A percentile compares a stretch with the other conserved stretches of the same genome.
Conservation (phyloP, 2,888 invertebrate species). For the Ennomos quercinarius region DNA sequence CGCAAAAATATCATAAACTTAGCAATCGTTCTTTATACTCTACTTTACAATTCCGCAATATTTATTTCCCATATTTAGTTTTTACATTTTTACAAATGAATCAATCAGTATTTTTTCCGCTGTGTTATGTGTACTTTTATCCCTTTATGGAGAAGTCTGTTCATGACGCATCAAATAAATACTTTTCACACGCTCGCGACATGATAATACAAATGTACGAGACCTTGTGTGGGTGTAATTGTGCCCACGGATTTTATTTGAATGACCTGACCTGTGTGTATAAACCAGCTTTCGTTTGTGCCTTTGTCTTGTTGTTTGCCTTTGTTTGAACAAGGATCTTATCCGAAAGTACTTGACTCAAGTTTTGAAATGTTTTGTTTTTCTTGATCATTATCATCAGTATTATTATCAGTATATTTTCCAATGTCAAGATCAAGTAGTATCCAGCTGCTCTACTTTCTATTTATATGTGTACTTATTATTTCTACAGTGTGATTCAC, state of each 20-base stretch:
- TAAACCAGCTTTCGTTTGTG: slow-evolving; percentile 4
- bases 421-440: too few species aligned
- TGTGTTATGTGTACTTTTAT: slow-evolving; percentile 4
- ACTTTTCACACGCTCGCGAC: slow-evolving; percentile 36
- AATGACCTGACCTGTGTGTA: slow-evolving; percentile 62
- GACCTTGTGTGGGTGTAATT: slow-evolving; percentile 44
- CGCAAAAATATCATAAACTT: too few species aligned
- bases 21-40: too few species aligned
- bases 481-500: too few species aligned
- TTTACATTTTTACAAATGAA: not conserved
- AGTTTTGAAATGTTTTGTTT: too few species aligned
- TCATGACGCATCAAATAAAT: slow-evolving; percentile 34
- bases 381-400: too few species aligned
- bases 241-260: slow-evolving; percentile 62
- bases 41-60: not conserved
- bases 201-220: slow-evolving; percentile 40
- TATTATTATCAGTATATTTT: too few species aligned
- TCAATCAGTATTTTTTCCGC: slow-evolving; percentile 1
- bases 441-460: too few species aligned
- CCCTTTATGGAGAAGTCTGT: slow-evolving; percentile 25
- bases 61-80: not conserved
- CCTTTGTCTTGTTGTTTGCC: not conserved
- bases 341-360: not conserved
- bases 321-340: not conserved
- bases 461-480: too few species aligned